phyloP scores from a whole-genome alignment of 1,140 invertebrate species.

The Pseudomyrmex cubaensis region DNA sequence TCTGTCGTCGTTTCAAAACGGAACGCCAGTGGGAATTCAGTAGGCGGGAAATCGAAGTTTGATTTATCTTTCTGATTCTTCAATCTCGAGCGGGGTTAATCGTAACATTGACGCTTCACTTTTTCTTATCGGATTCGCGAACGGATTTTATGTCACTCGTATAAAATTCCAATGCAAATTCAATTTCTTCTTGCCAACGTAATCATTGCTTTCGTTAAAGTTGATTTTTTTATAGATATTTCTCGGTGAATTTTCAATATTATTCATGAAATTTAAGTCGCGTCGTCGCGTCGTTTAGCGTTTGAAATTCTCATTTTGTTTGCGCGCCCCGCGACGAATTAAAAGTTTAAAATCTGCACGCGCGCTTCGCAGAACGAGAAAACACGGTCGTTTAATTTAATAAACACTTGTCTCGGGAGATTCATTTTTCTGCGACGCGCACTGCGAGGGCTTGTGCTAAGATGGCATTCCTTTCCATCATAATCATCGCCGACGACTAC shows the following conservation, averaged over 20 bases:
- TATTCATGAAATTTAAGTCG: neutral
- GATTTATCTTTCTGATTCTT: neutral
- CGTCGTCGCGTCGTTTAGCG: neutral
- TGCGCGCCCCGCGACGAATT: neutral
- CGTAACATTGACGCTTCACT: neutral
- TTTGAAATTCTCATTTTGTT: constrained; percentile 3
- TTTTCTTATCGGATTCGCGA: neutral
- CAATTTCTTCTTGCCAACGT: constrained; percentile 17
- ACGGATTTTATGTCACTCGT: neutral
- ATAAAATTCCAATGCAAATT: neutral
- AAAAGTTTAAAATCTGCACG: neutral
- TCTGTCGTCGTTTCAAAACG: constrained; percentile 5
- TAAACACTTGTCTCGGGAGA: constrained; percentile 2
- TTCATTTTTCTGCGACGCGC: constrained; percentile 42
- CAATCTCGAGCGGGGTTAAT: constrained; percentile 1
- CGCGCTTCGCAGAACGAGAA: neutral
- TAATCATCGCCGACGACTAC: constrained; percentile 54
- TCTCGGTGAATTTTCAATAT: neutral
- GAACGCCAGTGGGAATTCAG: neutral
- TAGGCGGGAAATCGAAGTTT: neutral
- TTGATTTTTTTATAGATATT: neutral
- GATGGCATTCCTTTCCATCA: constrained; percentile 20
- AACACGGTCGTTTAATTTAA: constrained; percentile 18
- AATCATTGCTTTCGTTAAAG: neutral
- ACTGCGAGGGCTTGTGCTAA: neutral